Percentiles rank a stretch among this genome's conserved stretches.
Evolutionary conservation across 2,888 invertebrate species (phyloP).

Genomic region (Eupithecia insigniata): DNA sequence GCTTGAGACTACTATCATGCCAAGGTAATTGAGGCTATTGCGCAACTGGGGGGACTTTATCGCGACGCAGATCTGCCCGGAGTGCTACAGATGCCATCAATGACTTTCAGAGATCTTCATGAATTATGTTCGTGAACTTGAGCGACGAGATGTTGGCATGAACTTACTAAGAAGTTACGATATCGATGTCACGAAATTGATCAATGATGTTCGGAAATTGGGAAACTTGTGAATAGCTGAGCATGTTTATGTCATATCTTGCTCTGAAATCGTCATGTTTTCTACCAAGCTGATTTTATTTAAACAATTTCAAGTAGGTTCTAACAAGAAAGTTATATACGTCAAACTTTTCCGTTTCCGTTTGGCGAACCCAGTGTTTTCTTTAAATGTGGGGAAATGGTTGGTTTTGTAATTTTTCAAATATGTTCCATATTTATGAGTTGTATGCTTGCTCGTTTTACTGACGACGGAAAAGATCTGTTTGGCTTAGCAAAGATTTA

Average conservation of each 20-base stretch:
- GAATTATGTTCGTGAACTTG: constrained; percentile 22
- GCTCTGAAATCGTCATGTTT: background rate
- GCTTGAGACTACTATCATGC: constrained; percentile 42
- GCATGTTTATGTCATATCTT: background rate
- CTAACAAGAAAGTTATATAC: constrained; percentile 19
- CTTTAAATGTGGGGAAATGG: constrained; percentile 34
- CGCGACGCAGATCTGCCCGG: constrained; percentile 38
- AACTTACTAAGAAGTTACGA: constrained; percentile 10
- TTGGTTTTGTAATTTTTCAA: constrained; percentile 28
- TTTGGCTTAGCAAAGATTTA: constrained; percentile 2
- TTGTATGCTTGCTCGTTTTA: background rate
- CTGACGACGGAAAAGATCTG: background rate
- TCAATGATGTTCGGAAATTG: constrained; percentile 4
- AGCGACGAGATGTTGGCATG: constrained; percentile 11
- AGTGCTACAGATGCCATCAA: constrained; percentile 40
- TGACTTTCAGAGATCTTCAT: constrained; percentile 25
- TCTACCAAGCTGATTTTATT: background rate
- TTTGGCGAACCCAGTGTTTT: constrained; percentile 30
- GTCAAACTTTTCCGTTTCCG: constrained; percentile 37
- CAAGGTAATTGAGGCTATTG: constrained; percentile 39
- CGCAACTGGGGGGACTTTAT: constrained; percentile 40
- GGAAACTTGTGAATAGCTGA: background rate
- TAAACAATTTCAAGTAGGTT: constrained; percentile 22
- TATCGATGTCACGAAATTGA: constrained; percentile 7
- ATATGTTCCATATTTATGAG: constrained; percentile 15